Percentiles rank a stretch among this genome's conserved stretches.
These are phyloP conservation scores for Cherax destructor DNA, from an alignment of 1,140 invertebrate genomes.

Conservation along the genomic window DNA sequence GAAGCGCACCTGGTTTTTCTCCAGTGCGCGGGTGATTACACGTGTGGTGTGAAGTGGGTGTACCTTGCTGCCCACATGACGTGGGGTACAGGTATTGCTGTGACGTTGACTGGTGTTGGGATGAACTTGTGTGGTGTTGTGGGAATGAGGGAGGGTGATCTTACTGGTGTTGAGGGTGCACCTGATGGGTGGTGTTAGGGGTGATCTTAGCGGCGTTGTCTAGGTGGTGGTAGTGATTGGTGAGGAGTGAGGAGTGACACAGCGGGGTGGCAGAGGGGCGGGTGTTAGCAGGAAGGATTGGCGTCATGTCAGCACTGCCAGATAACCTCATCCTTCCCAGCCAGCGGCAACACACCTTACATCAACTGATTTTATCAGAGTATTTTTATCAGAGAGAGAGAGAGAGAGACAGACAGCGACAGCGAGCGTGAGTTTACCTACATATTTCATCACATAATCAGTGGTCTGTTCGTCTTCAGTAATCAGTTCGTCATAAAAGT, in stretches of 20 bases:
- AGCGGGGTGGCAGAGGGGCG: not conserved
- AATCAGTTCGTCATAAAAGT: too few species aligned
- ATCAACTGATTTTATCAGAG: too few species aligned
- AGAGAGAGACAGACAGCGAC: too few species aligned
- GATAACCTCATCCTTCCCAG: not conserved
- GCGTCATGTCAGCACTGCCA: not conserved
- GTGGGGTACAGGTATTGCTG: not conserved
- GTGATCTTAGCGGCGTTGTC: not conserved
- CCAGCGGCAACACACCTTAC: too few species aligned
- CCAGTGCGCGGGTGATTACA: not conserved
- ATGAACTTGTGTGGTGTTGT: too few species aligned
- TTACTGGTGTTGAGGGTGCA: too few species aligned
- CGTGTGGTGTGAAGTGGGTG: not conserved
- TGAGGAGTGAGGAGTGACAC: not conserved
- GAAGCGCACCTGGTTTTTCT: not conserved
- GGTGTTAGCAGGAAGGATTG: not conserved
- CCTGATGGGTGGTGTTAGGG: too few species aligned
- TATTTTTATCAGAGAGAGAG: too few species aligned
- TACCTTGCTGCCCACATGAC: not conserved
- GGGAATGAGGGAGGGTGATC: not conserved
- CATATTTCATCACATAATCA: too few species aligned
- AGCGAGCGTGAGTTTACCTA: too few species aligned
- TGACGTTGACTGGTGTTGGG: not conserved
- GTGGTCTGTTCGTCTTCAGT: too few species aligned
- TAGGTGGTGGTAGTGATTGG: not conserved